Percentiles rank a stretch among this genome's conserved stretches.
Evolutionary conservation across 2,888 invertebrate species (phyloP).

Genomic region (Tineola bisselliella): DNA sequence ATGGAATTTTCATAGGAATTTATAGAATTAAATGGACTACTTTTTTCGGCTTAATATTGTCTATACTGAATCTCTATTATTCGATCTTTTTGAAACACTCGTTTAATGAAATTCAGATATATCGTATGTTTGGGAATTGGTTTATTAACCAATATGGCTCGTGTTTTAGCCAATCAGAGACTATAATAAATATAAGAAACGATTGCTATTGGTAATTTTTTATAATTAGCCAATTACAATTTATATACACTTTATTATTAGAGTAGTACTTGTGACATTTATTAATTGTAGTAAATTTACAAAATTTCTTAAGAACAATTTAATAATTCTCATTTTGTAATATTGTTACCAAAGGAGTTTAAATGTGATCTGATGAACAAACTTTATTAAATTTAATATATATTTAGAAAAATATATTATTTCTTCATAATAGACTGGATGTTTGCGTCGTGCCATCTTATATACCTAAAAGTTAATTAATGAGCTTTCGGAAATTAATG

Average conservation of each 20-base stretch:
- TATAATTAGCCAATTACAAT: constrained; percentile 5
- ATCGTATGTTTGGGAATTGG: not conserved
- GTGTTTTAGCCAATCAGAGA: no score
- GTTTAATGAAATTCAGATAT: not conserved
- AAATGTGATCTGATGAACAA: constrained; percentile 2
- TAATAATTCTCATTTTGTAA: not conserved
- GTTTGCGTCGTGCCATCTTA: not conserved
- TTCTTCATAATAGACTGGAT: not conserved
- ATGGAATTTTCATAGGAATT: not conserved
- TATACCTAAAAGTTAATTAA: not conserved
- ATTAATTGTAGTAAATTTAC: constrained; percentile 14
- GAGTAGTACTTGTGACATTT: constrained; percentile 17
- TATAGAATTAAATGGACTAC: not conserved
- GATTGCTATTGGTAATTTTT: not conserved
- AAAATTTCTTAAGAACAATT: not conserved
- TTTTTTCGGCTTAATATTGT: not conserved
- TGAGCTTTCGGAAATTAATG: not conserved
- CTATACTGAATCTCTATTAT: not conserved
- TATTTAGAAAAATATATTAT: not conserved
- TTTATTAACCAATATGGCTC: no score
- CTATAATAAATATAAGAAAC: no score
- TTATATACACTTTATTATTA: not conserved
- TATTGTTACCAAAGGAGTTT: not conserved
- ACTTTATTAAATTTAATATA: not conserved
- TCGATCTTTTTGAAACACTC: not conserved